Base-by-base conservation (phyloP, 53 echinoderm and acorn worm species). In the Paelopatides confundens region DNA sequence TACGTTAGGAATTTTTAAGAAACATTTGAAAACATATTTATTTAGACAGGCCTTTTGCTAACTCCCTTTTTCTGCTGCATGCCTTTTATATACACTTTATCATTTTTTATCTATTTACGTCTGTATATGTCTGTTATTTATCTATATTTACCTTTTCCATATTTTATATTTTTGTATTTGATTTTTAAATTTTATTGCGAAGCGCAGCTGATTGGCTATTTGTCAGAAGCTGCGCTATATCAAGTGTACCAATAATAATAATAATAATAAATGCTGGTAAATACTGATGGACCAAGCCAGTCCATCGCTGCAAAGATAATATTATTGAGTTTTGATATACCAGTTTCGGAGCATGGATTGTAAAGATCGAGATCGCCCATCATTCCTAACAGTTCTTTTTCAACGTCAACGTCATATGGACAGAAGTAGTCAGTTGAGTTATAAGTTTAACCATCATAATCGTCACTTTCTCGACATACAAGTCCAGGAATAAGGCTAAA, bases 211-310 rank as follows among this genome's bases (percentile, higher is more conserved):
- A n/a, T n/a, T n/a, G n/a, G n/a, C n/a, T n/a, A n/a, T n/a, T n/a
- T n/a, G n/a, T n/a, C n/a, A n/a, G n/a, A n/a, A n/a, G n/a, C n/a
- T n/a, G n/a, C n/a, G n/a, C n/a, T n/a, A n/a, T n/a, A n/a, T n/a
- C n/a, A n/a, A n/a, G n/a, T n/a, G n/a, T n/a, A n/a, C n/a, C n/a
- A n/a, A n/a, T n/a, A n/a, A n/a, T n/a, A n/a, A n/a, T n/a, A n/a
- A n/a, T n/a, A n/a, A n/a, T 71, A 23, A 51, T 31, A 21, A 14
- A 48, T 9, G 29, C 31, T 53, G 79, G 40, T 18, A 12, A 52
- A 52, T 4, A 54, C 52, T 26, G 79, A 79, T 51, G 79, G 79
- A 79, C 79, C 79, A 10, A 79, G 29, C 51, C 51, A 51, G 33
- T 79, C 79, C 51, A 79, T 29, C 28, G 52, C 3, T 28, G 51